Percentiles rank a stretch among this genome's conserved stretches.
Conservation (phyloP, 2,797 vertebrate genomes). For the Microchirus variegatus region DNA sequence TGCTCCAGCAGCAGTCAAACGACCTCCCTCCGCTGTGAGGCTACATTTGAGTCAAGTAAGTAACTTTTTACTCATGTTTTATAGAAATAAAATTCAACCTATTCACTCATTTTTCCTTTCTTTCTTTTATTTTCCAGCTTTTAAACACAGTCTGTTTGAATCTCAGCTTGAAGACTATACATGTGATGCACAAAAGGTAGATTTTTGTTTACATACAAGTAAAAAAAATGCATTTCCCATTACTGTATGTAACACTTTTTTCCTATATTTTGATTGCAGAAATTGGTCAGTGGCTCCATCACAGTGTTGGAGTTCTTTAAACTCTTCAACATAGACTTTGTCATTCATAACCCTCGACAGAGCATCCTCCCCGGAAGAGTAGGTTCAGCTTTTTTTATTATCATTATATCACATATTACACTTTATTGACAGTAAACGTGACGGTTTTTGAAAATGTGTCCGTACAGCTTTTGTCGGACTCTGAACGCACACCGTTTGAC, state of each 20-base stretch:
- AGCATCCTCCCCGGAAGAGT: slow-evolving; percentile 88
- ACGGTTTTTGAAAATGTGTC: too few species aligned
- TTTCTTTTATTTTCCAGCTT: slow-evolving; percentile 69
- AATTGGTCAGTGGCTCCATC: slow-evolving; percentile 86
- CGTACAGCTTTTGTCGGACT: slow-evolving; percentile 63
- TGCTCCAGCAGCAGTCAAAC: slow-evolving; percentile 82
- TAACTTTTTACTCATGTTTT: neutral
- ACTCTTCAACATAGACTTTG: slow-evolving; percentile 88
- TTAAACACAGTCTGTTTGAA: slow-evolving; percentile 84
- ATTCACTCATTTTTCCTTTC: neutral
- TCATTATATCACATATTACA: neutral
- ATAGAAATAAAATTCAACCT: neutral
- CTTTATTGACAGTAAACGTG: neutral
- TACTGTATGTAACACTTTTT: neutral
- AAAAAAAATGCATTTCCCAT: fast-evolving
- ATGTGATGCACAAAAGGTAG: slow-evolving; percentile 85
- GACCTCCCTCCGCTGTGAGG: slow-evolving; percentile 81
- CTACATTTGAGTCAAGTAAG: slow-evolving; percentile 85
- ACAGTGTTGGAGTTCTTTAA: slow-evolving; percentile 91
- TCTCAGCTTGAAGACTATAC: slow-evolving; percentile 86
- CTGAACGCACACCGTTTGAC: slow-evolving; percentile 75
- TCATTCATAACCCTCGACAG: slow-evolving; percentile 91
- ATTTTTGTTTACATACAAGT: neutral
- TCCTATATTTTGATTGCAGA: slow-evolving; percentile 76
- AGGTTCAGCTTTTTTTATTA: slow-evolving; percentile 24